Conservation (phyloP, 2,113 vertebrate genomes). For the Globicephala melas region DNA sequence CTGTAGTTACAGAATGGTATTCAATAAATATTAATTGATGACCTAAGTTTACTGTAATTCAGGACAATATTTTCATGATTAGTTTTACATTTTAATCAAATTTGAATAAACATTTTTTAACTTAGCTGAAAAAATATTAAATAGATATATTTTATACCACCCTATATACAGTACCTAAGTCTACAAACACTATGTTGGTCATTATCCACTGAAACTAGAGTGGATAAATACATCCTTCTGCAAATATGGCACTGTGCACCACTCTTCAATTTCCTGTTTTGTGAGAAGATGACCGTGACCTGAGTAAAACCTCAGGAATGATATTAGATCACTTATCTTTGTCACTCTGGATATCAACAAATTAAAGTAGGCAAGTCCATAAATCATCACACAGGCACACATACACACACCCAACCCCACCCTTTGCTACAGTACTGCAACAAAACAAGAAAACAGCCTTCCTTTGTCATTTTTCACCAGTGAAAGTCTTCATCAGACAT, state of each 20-base stretch:
- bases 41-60: constrained; percentile 12
- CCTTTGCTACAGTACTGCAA: background rate
- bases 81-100: constrained; percentile 35
- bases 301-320: constrained; percentile 36
- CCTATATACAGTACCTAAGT: background rate
- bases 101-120: constrained; percentile 40
- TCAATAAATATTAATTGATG: constrained; percentile 38
- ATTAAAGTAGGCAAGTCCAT: background rate
- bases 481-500: background rate
- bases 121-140: background rate
- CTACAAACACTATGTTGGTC: background rate
- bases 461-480: background rate
- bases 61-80: constrained; percentile 26
- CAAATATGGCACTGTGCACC: background rate
- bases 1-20: background rate
- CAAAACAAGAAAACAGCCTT: background rate
- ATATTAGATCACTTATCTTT: constrained; percentile 26
- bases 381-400: background rate
- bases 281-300: background rate
- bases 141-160: background rate
- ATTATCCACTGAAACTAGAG: background rate
- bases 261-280: constrained; percentile 7
- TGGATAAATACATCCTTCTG: background rate
- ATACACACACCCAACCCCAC: background rate
- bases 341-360: constrained; percentile 11